Conservation (phyloP, 2,113 vertebrate species). For the Tamias sibiricus region DNA sequence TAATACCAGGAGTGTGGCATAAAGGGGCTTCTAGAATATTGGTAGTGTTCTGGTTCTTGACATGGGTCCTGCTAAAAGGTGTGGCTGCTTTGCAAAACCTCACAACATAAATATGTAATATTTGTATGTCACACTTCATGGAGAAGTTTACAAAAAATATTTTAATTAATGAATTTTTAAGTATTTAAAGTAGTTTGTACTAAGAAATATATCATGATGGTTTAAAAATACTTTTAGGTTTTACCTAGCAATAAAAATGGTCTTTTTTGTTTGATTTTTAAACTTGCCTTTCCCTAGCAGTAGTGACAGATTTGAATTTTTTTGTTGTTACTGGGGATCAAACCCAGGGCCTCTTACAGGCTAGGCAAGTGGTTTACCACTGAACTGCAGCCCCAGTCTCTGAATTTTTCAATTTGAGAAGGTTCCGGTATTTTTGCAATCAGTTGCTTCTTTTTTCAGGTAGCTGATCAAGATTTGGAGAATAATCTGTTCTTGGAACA, state of each 20-base stretch:
- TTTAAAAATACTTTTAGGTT: slow-evolving; percentile 2
- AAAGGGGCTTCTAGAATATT: neutral
- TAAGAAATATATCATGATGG: neutral
- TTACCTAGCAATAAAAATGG: neutral
- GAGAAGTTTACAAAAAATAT: neutral
- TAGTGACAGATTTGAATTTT: neutral
- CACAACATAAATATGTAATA: neutral
- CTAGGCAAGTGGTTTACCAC: neutral
- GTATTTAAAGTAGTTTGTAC: neutral
- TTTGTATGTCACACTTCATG: neutral
- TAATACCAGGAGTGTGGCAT: neutral
- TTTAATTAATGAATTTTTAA: neutral
- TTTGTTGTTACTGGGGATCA: neutral
- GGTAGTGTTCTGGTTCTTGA: neutral
- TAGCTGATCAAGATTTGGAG: neutral
- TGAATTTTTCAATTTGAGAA: neutral
- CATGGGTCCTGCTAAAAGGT: neutral
- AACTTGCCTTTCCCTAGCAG: neutral
- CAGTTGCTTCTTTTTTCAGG: neutral
- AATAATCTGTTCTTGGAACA: neutral
- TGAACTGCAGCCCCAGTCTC: neutral
- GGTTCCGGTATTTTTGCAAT: neutral
- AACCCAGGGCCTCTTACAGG: neutral
- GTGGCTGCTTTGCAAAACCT: neutral
- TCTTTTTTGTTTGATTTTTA: neutral